phyloP scores from a whole-genome alignment of 2,888 invertebrate genomes.

The Marasmarcha lunaedactyla region DNA sequence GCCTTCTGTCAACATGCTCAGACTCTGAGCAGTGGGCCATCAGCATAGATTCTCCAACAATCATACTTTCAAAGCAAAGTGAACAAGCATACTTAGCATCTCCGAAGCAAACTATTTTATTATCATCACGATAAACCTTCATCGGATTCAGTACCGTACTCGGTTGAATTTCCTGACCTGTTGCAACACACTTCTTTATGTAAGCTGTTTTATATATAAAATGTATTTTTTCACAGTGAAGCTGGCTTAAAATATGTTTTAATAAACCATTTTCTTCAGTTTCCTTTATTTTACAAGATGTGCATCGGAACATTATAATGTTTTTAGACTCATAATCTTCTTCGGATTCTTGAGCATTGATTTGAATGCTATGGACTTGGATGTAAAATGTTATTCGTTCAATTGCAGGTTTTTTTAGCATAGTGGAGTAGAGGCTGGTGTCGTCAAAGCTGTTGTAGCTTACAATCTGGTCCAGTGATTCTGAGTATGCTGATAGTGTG shows the following conservation, averaged over 20 bases:
- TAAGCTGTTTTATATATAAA: conserved; percentile 58
- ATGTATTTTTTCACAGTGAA: conserved; percentile 53
- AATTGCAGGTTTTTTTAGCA: conserved; percentile 48
- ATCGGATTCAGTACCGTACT: conserved; percentile 56
- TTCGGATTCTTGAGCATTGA: conserved; percentile 29
- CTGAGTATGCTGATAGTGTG: conserved; percentile 51
- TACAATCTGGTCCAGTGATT: conserved; percentile 46
- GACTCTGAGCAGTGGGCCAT: conserved; percentile 45
- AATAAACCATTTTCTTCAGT: conserved; percentile 41
- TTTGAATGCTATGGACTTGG: conserved; percentile 52
- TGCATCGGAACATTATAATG: conserved; percentile 39
- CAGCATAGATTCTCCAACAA: conserved; percentile 48
- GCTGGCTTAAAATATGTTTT: conserved; percentile 41
- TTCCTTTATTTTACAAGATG: conserved; percentile 34
- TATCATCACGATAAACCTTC: conserved; percentile 58
- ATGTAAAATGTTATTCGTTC: conserved; percentile 57
- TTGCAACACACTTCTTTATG: conserved; percentile 49
- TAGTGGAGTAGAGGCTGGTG: conserved; percentile 30
- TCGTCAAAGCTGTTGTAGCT: conserved; percentile 58
- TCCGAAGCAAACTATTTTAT: conserved; percentile 60
- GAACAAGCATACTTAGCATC: conserved; percentile 56
- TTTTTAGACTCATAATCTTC: conserved; percentile 30
- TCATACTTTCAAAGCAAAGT: conserved; percentile 49
- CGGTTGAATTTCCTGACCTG: conserved; percentile 51
- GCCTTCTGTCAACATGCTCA: conserved; percentile 35